A percentile compares a stretch with the other conserved stretches of the same genome.
Conservation (phyloP, 2,888 invertebrate species). For the Cataglyphis rosenhaueri region DNA sequence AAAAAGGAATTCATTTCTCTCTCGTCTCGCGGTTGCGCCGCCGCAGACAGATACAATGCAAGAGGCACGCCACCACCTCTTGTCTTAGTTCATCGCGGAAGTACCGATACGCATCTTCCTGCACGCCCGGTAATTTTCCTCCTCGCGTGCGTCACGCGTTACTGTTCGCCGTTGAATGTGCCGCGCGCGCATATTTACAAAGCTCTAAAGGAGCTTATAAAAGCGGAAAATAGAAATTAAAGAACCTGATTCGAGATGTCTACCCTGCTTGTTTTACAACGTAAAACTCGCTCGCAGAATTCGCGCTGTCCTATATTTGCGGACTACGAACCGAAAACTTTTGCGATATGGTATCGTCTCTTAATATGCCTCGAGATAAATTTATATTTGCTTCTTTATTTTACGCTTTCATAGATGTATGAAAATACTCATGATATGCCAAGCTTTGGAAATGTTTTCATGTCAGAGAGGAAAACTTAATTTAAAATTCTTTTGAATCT, state of each 20-base stretch:
- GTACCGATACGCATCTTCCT: constrained; percentile 67
- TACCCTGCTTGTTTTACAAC: not conserved
- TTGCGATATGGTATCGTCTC: not conserved
- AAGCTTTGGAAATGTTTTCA: not conserved
- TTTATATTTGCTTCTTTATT: not conserved
- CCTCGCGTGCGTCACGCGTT: constrained; percentile 15
- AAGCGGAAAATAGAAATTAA: constrained; percentile 19
- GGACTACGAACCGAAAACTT: not conserved
- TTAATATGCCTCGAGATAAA: not conserved
- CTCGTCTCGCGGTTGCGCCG: constrained; percentile 3
- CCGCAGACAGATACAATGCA: constrained; percentile 14
- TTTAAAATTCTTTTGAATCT: not conserved
- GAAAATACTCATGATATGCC: not conserved
- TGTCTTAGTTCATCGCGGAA: constrained; percentile 68
- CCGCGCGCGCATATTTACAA: not conserved
- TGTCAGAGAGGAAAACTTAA: not conserved
- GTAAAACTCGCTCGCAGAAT: not conserved
- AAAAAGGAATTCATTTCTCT: constrained; percentile 35
- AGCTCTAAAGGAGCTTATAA: not conserved
- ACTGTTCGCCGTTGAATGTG: not conserved
- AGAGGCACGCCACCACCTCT: constrained; percentile 34
- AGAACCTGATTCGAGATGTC: not conserved
- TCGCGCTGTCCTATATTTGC: not conserved
- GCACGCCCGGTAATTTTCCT: constrained; percentile 48
- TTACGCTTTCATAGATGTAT: not conserved